Evolutionary conservation across 2,113 vertebrate species (phyloP).

Genomic region (Zosterops hypoxanthus): DNA sequence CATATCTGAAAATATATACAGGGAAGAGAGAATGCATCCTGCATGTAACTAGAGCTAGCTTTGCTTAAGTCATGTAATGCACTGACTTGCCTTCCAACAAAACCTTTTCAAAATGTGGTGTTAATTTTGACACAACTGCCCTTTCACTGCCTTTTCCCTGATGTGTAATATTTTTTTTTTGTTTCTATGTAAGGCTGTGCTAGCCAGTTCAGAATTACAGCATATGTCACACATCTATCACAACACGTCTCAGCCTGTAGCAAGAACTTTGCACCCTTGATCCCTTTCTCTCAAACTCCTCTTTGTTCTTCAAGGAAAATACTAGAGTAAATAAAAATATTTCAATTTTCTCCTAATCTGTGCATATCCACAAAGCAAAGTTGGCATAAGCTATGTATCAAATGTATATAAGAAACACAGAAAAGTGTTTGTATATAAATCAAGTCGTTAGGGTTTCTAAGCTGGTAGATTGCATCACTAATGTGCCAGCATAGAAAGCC

Average conservation of each 20-base stretch:
- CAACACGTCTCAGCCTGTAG: fast-evolving
- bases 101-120: not conserved
- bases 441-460: not conserved
- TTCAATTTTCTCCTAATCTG: not conserved
- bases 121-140: not conserved
- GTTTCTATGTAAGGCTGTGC: not conserved
- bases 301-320: not conserved
- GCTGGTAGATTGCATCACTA: not conserved
- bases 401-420: not conserved
- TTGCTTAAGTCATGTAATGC: not conserved
- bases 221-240: not conserved
- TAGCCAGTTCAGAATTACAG: not conserved
- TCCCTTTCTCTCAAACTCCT: not conserved
- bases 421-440: not conserved
- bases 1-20: not conserved
- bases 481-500: not conserved
- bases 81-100: not conserved
- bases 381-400: not conserved
- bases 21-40: not conserved
- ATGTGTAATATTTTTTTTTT: not conserved
- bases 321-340: not conserved
- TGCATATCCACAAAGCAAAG: not conserved
- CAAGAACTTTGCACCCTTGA: not conserved
- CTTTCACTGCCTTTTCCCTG: not conserved
- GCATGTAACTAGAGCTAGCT: not conserved